Evolutionary conservation across 2,888 invertebrate species (phyloP).

Genomic region (Pristionchus maxplancki): DNA sequence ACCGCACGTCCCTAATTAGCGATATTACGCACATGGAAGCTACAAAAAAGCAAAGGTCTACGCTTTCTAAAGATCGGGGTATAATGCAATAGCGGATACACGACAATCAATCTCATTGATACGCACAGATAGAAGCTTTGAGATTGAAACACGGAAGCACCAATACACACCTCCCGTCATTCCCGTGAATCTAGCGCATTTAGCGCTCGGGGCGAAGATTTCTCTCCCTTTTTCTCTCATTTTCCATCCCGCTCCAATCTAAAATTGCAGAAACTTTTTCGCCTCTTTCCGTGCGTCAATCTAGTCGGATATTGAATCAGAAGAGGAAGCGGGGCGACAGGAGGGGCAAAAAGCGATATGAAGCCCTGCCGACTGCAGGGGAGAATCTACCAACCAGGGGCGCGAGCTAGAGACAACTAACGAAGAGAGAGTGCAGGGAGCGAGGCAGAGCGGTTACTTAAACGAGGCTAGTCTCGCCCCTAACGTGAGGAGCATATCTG

Average conservation of each 20-base stretch:
- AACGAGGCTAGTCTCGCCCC: background rate
- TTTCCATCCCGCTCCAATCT: background rate
- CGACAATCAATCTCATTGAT: background rate
- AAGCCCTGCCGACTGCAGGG: background rate
- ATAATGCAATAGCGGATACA: background rate
- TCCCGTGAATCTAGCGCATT: background rate
- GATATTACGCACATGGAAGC: background rate
- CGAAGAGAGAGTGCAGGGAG: background rate
- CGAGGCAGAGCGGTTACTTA: background rate
- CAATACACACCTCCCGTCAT: background rate
- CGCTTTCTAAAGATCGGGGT: background rate
- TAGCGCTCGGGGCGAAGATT: background rate
- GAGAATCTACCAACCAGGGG: background rate
- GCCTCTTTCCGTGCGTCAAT: background rate
- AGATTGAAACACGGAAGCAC: background rate
- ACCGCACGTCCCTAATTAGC: background rate
- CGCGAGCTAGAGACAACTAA: background rate
- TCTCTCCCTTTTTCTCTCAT: background rate
- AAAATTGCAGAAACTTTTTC: slow-evolving; percentile 21
- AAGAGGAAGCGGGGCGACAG: background rate
- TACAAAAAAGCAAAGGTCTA: background rate
- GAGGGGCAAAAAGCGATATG: background rate
- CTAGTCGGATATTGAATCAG: background rate
- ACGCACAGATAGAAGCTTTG: background rate
- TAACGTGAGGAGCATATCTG: slow-evolving; percentile 10